These are phyloP conservation scores for Epizoanthus fatuus DNA, from an alignment of 92 coral and sea anemone genomes.

Conservation along the genomic window DNA sequence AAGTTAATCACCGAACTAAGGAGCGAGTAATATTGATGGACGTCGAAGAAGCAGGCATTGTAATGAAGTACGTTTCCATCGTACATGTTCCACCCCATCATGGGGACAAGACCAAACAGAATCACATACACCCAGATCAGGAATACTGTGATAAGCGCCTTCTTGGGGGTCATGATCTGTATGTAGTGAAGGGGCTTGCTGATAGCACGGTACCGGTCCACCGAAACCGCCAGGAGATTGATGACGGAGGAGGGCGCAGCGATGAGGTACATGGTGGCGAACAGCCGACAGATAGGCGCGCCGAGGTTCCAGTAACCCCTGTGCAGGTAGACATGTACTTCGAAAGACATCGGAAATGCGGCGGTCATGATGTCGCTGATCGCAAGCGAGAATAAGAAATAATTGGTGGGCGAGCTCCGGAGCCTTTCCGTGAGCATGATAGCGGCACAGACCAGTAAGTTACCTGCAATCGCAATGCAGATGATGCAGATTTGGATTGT, in stretches of 20 bases:
- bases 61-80: slow-evolving; percentile 40
- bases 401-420: slow-evolving; percentile 21
- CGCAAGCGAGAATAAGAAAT: slow-evolving; percentile 36
- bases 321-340: not conserved
- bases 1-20: slow-evolving; percentile 82
- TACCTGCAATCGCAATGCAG: slow-evolving; percentile 32
- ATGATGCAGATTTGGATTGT: slow-evolving; percentile 36
- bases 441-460: slow-evolving; percentile 35
- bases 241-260: slow-evolving; percentile 86
- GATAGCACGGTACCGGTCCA: slow-evolving; percentile 85
- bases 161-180: slow-evolving; percentile 67
- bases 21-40: slow-evolving; percentile 64
- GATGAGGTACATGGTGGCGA: slow-evolving; percentile 71
- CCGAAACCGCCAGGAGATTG: slow-evolving; percentile 85
- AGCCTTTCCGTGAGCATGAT: slow-evolving; percentile 29
- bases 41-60: slow-evolving; percentile 58
- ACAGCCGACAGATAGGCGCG: slow-evolving; percentile 71
- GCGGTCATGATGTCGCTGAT: slow-evolving; percentile 34
- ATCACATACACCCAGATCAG: slow-evolving; percentile 77
- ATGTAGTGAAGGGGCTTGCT: slow-evolving; percentile 74
- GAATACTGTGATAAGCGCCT: slow-evolving; percentile 63
- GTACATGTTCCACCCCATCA: slow-evolving; percentile 75
- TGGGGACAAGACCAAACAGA: slow-evolving; percentile 67
- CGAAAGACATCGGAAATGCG: slow-evolving; percentile 37
- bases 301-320: slow-evolving; percentile 66